A percentile compares a stretch with the other conserved stretches of the same genome.
Conservation (phyloP, 2,797 vertebrate species). For the Enoplosus armatus region DNA sequence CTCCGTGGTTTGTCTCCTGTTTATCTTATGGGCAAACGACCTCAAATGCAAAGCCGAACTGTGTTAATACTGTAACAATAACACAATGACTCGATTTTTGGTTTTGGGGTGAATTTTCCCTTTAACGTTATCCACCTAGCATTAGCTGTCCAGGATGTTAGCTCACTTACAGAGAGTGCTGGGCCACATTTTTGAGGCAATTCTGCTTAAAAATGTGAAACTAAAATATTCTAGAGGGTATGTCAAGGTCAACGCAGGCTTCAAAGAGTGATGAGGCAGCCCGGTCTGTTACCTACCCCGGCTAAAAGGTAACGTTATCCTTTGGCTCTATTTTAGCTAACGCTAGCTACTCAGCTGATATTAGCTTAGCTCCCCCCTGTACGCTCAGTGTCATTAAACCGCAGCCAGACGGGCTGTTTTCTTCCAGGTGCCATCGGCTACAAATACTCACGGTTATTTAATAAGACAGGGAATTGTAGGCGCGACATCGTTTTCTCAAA, state of each 20-base stretch:
- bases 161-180: background rate
- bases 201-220: background rate
- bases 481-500: slow-evolving; percentile 53
- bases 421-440: background rate
- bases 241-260: slow-evolving; percentile 15
- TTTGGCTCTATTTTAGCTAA: slow-evolving; percentile 35
- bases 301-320: slow-evolving; percentile 61
- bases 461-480: background rate
- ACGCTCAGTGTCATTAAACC: slow-evolving; percentile 15
- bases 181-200: fast-evolving
- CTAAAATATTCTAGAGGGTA: background rate
- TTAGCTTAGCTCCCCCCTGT: slow-evolving; percentile 69
- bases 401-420: background rate
- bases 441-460: slow-evolving; percentile 65
- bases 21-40: background rate
- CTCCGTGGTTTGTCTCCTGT: background rate
- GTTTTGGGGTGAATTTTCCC: background rate
- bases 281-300: slow-evolving; percentile 30
- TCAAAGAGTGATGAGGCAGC: slow-evolving; percentile 13
- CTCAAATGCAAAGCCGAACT: background rate
- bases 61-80: background rate
- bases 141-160: slow-evolving; percentile 48
- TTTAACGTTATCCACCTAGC: slow-evolving; percentile 51
- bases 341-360: slow-evolving; percentile 38
- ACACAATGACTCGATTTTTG: background rate